Evolutionary conservation across 2,888 invertebrate species (phyloP), one percentile per base, ranked within the genome.

Genomic region (Xylota sylvarum): DNA sequence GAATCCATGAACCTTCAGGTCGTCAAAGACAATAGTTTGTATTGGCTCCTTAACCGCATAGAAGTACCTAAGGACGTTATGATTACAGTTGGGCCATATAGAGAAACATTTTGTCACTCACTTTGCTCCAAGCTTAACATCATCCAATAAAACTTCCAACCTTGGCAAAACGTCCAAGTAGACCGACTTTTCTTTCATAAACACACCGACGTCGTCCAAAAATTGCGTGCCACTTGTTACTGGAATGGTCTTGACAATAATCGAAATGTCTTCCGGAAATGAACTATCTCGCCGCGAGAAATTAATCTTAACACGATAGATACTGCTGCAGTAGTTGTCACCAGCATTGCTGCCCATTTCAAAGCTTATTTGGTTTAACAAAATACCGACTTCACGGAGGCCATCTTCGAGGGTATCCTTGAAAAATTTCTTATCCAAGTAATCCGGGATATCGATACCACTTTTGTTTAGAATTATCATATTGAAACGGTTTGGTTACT

Each of bases 1-100:
- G 88, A 92, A 95, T 9, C 94, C 94, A 43, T 91, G 89, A 0
- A 91, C 90, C 2, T 92, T 91, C 1, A 95, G 90, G 90, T 94
- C 94, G 82, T 94, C 93, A 40, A 94, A 90, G 4, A 94, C 91
- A 35, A 92, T 89, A 0, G 92, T 90, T 43, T 91, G 90, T n/a
- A 90, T 88, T 0, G 91, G 91, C 27, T 87, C 82, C 76, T 89
- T 90, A 0, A 89, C 62, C 0, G 91, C 88, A 80, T 91, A 89
- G 46, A 88, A 91, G 32, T 90, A 90, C 48, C 91, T 92, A 37
- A 0, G 12, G 5, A 23, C 23, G 4, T 10, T 50, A 17, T 50
- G 12, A 12, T 60, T 37, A 37, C n/a, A 35, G 23, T 9, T 6
- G 30, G 23, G 37, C 32, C 69, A 73, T 12, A 27, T 9, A 78